Evolutionary conservation across 2,113 vertebrate species (phyloP), one percentile per base, ranked within the genome.

Genomic region (Oryzias celebensis): DNA sequence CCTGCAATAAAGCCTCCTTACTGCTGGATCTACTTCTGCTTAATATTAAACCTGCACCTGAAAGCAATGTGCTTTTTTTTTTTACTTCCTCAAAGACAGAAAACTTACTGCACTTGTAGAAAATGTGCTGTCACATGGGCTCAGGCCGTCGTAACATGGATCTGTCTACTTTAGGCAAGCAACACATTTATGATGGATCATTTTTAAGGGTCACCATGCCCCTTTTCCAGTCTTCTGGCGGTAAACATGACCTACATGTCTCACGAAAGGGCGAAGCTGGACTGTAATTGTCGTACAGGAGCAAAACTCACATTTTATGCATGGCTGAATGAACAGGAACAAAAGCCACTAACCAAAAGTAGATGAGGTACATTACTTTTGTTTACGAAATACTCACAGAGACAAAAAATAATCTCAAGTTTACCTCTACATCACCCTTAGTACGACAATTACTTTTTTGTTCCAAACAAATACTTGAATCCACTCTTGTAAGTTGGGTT

Each of bases 181-280:
- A 56, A 62, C 17, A 55, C 55, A 63, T 65, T 65, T 54, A 54
- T 52, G 24, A 75, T 71, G 31, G 53, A 31, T 65, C 46, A 59
- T 64, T 63, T 83, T 68, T 58, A 65, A 67, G 28, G 61, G 62
- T 14, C 7, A 77, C 43, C 58, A 75, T 61, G 68, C 49, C 62
- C 62, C 58, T 68, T 78, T 73, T 77, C 17, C 31, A 80, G 49
- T 63, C 68, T 26, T 62, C 49, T 69, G 72, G 78, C 64, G 42
- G 52, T 50, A 62, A 56, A 73, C 73, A 58, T 71, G 24, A 74
- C 72, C 79, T 20, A 45, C 14, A 41, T 73, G 20, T 52, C 7
- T 24, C 31, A 68, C 28, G 52, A 42, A 20, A 63, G 57, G 28
- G 43, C 47, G 54, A 48, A 51, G 23, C 45, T 49, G 61, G 53